Evolutionary conservation across 2,113 vertebrate species (phyloP).

Genomic region (Sturnira hondurensis): DNA sequence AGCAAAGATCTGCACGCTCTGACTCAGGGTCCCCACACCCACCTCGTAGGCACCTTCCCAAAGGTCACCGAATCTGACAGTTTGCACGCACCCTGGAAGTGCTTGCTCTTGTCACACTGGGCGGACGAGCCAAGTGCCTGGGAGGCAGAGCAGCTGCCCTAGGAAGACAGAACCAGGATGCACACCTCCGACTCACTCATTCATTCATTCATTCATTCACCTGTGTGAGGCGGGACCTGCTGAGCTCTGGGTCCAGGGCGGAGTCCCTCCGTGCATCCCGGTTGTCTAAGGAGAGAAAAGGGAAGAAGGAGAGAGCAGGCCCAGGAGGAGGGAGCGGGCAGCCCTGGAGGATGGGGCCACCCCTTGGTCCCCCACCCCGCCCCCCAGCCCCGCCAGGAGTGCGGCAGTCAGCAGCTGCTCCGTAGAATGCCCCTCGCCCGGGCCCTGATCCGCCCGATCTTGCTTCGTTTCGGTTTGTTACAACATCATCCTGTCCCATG

Average conservation of each 20-base stretch:
- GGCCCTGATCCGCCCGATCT: background rate
- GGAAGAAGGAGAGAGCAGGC: background rate
- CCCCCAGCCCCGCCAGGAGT: background rate
- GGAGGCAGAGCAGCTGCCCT: background rate
- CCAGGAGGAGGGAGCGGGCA: fast-evolving
- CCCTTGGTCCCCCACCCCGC: background rate
- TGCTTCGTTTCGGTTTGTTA: background rate
- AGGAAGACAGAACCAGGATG: background rate
- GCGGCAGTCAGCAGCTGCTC: background rate
- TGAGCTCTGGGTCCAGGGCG: background rate
- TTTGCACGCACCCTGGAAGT: background rate
- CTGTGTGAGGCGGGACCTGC: background rate
- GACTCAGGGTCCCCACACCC: background rate
- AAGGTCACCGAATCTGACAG: background rate
- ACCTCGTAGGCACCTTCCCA: background rate
- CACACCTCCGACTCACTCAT: too few species aligned
- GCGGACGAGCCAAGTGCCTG: background rate
- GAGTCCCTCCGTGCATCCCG: background rate
- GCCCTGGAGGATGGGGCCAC: background rate
- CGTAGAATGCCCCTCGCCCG: fast-evolving
- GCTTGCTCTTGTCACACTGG: background rate
- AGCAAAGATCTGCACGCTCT: background rate
- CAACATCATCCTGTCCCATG: fast-evolving
- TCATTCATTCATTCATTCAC: background rate
- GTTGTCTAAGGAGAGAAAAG: background rate